Conservation (phyloP, 2,797 vertebrate species). For the Anguilla megastoma region DNA sequence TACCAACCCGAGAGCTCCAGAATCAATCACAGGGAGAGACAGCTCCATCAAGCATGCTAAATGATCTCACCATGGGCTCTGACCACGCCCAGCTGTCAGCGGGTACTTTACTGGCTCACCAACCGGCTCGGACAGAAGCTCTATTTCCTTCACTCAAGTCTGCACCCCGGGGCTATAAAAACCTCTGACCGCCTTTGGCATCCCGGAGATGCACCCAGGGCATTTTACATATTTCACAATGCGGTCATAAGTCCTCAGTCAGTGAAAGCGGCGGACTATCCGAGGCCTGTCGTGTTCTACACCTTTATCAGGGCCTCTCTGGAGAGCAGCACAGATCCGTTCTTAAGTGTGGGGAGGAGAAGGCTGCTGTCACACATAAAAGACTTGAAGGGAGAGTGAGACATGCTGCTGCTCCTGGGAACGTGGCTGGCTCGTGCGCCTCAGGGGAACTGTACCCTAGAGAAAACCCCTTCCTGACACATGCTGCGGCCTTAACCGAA, state of each 20-base stretch:
- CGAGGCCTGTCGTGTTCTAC: background rate
- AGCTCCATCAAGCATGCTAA: constrained; percentile 26
- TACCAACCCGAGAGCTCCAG: constrained; percentile 26
- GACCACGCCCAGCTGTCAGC: constrained; percentile 2
- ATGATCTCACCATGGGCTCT: constrained; percentile 5
- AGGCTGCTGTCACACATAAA: constrained; percentile 13
- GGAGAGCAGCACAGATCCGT: background rate
- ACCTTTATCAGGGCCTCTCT: constrained; percentile 22
- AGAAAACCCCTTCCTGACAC: background rate
- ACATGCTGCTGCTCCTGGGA: background rate
- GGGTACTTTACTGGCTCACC: background rate
- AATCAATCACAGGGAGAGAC: constrained; percentile 32
- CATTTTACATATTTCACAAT: constrained; percentile 15
- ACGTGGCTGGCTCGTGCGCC: background rate
- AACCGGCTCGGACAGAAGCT: background rate
- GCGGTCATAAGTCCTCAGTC: background rate
- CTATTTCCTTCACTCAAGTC: background rate
- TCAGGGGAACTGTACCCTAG: background rate
- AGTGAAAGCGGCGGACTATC: background rate
- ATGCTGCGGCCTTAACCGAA: background rate
- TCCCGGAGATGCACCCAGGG: background rate
- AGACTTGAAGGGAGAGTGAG: constrained; percentile 16
- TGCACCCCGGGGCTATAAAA: background rate
- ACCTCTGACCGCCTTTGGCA: background rate
- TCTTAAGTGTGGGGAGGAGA: constrained; percentile 23